Base-by-base conservation (phyloP, 2,888 invertebrate genomes). In the Ophion slaviceki region DNA sequence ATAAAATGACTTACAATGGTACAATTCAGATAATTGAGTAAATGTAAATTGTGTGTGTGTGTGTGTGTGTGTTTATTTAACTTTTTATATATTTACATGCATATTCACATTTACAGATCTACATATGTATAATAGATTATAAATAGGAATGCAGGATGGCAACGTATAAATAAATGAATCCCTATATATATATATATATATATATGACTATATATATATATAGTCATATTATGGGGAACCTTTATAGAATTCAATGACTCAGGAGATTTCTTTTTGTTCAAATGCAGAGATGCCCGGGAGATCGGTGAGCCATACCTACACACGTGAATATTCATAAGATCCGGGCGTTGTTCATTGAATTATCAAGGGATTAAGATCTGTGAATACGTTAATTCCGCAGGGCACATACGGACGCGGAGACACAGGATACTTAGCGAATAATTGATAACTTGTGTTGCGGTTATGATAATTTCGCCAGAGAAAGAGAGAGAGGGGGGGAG, bases 341-440 rank as follows among this genome's bases (percentile, higher is more conserved):
- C 61, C 53, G 84, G 72, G 76, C 61, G 84, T 84, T 84, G 80
- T 80, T 80, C 84, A 84, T 84, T 84, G 76, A 84, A 84, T 84
- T 84, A 84, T 84, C 84, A 80, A 57, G 66, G 71, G 84, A 84
- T 84, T 70, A 80, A 84, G 80, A 84, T 84, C 84, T 47, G 71
- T 77, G 84, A 84, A 84, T 84, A 76, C 32, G 70, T 76, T 80
- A 72, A 84, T 72, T 72, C 75, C 74, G 76, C 80, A 70, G 80
- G 64, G 75, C 80, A 47, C 53, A 67, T 53, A 57, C 28, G 40
- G 62, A 32, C 36, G 14, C 14, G 76, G 64, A 66, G 57, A 61
- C 20, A 36, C 53, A 36, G 57, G 66, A 71, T 84, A 80, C 80
- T 84, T 68, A 67, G 76, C 72, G 76, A 61, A 84, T 84, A 80